phyloP scores from a whole-genome alignment of 2,888 invertebrate species.

The Neoascia interrupta region DNA sequence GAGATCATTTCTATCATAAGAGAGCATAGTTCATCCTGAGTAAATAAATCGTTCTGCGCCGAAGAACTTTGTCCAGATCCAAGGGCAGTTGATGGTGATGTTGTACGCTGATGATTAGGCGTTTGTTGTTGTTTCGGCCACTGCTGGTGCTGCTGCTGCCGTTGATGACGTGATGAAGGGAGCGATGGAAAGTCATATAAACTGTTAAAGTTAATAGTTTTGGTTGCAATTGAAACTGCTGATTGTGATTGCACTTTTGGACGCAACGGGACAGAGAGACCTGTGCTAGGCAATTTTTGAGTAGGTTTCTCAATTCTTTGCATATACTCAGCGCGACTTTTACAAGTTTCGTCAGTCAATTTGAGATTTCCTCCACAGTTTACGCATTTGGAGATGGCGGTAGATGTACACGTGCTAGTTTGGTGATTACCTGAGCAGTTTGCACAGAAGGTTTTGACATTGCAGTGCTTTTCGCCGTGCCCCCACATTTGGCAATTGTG shows the following conservation, averaged over 20 bases:
- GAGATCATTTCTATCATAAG: neutral
- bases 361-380: conserved; percentile 8
- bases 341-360: neutral
- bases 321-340: neutral
- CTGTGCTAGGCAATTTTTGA: too few species aligned
- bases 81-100: too few species aligned
- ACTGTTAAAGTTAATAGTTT: neutral
- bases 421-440: conserved; percentile 2
- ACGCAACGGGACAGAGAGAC: too few species aligned
- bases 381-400: conserved; percentile 2
- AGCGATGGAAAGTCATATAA: neutral
- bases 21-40: neutral
- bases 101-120: neutral
- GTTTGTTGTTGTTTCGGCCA: neutral
- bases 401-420: neutral
- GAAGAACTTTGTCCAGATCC: too few species aligned
- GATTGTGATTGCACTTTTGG: too few species aligned
- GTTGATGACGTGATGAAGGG: neutral
- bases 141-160: neutral
- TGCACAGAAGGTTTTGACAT: too few species aligned
- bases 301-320: neutral
- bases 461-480: neutral
- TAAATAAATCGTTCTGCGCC: neutral
- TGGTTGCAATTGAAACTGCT: too few species aligned
- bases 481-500: conserved; percentile 6